phyloP scores from a whole-genome alignment of 23 tunicate genomes.

The Trididemnum clinides region DNA sequence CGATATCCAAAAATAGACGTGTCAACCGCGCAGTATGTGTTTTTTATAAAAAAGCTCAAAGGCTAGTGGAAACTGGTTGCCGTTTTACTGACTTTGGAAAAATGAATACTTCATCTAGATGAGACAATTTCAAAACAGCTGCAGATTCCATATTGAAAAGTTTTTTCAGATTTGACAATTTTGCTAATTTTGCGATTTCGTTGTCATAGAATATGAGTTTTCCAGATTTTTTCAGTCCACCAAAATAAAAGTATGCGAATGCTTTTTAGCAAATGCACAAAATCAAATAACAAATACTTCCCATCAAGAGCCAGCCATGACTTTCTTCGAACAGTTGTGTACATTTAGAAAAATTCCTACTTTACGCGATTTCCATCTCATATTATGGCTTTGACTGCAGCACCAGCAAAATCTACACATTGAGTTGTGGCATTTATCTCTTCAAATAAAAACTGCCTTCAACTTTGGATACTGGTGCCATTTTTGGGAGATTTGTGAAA shows the following conservation, averaged over 20 bases:
- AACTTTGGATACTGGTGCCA: neutral
- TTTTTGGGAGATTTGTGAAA: neutral
- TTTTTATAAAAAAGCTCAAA: neutral
- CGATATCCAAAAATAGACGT: neutral
- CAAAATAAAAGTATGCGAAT: neutral
- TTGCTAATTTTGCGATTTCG: conserved; percentile 6
- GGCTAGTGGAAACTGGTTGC: neutral
- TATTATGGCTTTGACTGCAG: conserved; percentile 6
- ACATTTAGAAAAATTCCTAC: conserved; percentile 10
- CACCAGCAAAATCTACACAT: neutral
- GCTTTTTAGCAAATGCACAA: conserved; percentile 21
- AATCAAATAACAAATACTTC: conserved; percentile 4
- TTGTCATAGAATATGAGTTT: conserved; percentile 12
- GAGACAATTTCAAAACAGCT: neutral
- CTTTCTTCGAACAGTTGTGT: neutral
- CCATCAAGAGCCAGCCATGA: conserved; percentile 18
- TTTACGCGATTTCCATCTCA: conserved; percentile 26
- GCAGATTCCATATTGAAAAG: neutral
- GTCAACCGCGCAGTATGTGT: neutral
- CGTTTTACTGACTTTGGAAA: conserved; percentile 12
- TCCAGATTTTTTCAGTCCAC: conserved; percentile 11
- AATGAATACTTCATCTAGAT: neutral
- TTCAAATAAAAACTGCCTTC: neutral
- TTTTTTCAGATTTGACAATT: conserved; percentile 6
- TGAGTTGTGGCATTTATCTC: neutral